phyloP scores from a whole-genome alignment of 2,797 vertebrate genomes.

The Typhlichthys subterraneus region DNA sequence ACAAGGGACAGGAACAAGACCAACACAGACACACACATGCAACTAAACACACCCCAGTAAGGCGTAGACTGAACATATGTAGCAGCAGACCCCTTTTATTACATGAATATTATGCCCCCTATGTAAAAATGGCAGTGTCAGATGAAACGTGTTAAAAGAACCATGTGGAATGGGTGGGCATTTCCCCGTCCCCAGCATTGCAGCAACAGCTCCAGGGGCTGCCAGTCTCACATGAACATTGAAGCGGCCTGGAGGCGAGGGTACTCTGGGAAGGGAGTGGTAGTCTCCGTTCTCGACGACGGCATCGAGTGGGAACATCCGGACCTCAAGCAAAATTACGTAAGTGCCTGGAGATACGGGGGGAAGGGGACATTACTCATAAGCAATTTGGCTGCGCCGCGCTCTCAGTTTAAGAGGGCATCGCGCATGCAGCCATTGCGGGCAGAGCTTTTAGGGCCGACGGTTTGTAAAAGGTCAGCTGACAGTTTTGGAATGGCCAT shows the following conservation, averaged over 20 bases:
- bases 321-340: conserved; percentile 94
- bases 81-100: too few relatives aligned
- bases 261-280: conserved; percentile 92
- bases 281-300: conserved; percentile 93
- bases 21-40: too few relatives aligned
- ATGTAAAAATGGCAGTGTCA: too few relatives aligned
- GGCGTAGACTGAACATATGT: too few relatives aligned
- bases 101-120: too few relatives aligned
- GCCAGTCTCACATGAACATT: conserved; percentile 90
- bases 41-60: too few relatives aligned
- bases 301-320: conserved; percentile 92
- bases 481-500: conserved; percentile 61
- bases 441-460: conserved; percentile 55
- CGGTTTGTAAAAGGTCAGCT: conserved; percentile 59
- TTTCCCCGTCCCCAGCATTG: conserved; percentile 80
- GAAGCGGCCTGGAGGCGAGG: conserved; percentile 90
- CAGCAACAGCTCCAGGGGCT: conserved; percentile 76
- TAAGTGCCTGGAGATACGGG: conserved; percentile 75
- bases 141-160: too few relatives aligned
- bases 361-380: conserved; percentile 62
- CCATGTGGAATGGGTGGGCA: too few relatives aligned
- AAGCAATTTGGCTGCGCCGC: conserved; percentile 63
- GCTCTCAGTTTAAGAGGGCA: conserved; percentile 45
- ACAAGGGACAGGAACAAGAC: too few relatives aligned
- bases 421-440: conserved; percentile 60